Conservation (phyloP, 2,888 invertebrate species). For the Zootermopsis nevadensis region DNA sequence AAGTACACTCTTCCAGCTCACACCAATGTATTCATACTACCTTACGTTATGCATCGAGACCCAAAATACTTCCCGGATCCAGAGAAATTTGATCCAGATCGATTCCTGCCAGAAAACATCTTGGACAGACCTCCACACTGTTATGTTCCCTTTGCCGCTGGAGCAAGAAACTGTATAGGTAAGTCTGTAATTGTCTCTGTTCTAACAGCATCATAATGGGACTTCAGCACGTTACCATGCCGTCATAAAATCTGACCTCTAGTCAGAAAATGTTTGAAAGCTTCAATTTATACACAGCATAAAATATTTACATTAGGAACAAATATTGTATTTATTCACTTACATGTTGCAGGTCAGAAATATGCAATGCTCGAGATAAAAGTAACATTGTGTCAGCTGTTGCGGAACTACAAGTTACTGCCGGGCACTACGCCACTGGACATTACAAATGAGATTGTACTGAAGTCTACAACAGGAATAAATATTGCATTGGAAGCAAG, state of each 20-base stretch:
- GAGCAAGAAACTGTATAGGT: constrained; percentile 4
- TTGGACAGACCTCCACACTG: neutral
- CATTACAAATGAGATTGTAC: constrained; percentile 1
- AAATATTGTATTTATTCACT: neutral
- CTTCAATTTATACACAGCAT: too few relatives aligned
- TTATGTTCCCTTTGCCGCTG: neutral
- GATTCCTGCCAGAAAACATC: neutral
- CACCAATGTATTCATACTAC: neutral
- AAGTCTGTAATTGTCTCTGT: too few relatives aligned
- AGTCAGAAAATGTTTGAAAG: too few relatives aligned
- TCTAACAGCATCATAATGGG: too few relatives aligned
- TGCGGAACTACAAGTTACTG: constrained; percentile 52
- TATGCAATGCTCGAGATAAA: constrained; percentile 57
- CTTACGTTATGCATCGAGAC: neutral
- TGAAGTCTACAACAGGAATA: neutral
- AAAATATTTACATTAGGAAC: too few relatives aligned
- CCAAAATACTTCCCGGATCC: neutral
- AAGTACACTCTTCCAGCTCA: neutral
- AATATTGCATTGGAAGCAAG: too few relatives aligned
- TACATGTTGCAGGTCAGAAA: constrained; percentile 55
- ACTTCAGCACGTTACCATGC: too few relatives aligned
- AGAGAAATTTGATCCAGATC: neutral
- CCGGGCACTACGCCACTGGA: neutral
- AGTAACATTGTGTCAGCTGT: constrained; percentile 54
- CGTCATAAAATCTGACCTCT: too few relatives aligned